Evolutionary conservation across 1,140 invertebrate species (phyloP).

Genomic region (Drosophila sp.): DNA sequence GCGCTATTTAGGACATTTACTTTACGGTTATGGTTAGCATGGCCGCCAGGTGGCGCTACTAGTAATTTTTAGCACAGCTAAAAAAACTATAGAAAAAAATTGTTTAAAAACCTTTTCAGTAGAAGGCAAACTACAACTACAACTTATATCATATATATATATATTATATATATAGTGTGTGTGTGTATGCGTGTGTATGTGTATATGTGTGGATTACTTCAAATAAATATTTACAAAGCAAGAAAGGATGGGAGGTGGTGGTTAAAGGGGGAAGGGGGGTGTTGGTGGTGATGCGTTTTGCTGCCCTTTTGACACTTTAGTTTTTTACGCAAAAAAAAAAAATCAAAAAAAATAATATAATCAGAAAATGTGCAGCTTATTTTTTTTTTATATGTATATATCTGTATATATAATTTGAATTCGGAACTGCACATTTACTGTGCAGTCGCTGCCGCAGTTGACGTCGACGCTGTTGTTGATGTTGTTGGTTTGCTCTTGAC

Average conservation of each 20-base stretch:
- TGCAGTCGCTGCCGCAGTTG: slow-evolving; percentile 21
- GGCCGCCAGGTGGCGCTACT: slow-evolving; percentile 35
- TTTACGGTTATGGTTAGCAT: slow-evolving; percentile 23
- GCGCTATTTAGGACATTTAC: slow-evolving; percentile 11
- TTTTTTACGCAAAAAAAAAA: slow-evolving; percentile 24
- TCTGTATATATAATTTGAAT: too few relatives aligned
- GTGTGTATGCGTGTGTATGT: slow-evolving; percentile 27
- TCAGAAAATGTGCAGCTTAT: slow-evolving; percentile 29
- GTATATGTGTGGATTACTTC: slow-evolving; percentile 53
- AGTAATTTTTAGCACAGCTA: slow-evolving; percentile 72
- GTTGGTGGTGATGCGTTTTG: neutral
- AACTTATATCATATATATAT: slow-evolving; percentile 57
- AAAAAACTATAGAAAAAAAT: slow-evolving; percentile 45
- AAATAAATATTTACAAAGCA: slow-evolving; percentile 82
- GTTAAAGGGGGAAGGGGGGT: neutral
- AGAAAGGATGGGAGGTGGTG: slow-evolving; percentile 13
- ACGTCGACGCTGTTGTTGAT: slow-evolving; percentile 10
- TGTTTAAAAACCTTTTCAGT: slow-evolving; percentile 38
- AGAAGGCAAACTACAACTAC: slow-evolving; percentile 48
- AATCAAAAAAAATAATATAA: slow-evolving; percentile 37
- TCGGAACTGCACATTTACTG: slow-evolving; percentile 20
- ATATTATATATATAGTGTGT: slow-evolving; percentile 31
- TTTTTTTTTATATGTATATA: too few relatives aligned
- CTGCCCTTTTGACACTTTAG: slow-evolving; percentile 14
- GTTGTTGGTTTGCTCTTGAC: slow-evolving; percentile 50